These are phyloP conservation scores for Lissonota sp. DNA, from an alignment of 2,888 invertebrate genomes.

Conservation along the genomic window DNA sequence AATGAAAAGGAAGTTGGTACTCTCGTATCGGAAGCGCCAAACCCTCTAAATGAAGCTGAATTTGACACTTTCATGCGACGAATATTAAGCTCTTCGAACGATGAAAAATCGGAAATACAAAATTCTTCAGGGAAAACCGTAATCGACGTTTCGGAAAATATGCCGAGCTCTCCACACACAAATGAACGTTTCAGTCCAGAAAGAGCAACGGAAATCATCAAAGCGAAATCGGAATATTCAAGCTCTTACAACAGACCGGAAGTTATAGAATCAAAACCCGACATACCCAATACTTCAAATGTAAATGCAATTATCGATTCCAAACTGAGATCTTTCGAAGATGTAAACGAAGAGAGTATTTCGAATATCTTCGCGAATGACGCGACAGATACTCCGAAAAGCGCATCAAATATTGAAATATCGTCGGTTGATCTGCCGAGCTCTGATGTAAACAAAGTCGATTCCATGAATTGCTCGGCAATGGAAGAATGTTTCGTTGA, in stretches of 20 bases:
- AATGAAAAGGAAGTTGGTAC: slow-evolving; percentile 3
- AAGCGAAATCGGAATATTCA: background rate
- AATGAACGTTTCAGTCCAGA: too few relatives aligned
- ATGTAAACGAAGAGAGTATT: background rate
- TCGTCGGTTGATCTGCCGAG: background rate
- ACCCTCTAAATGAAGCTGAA: background rate
- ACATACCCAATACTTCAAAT: background rate
- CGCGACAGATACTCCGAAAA: background rate
- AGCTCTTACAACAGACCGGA: background rate
- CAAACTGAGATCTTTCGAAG: background rate
- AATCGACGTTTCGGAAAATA: background rate
- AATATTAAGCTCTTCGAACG: too few relatives aligned
- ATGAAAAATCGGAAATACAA: too few relatives aligned
- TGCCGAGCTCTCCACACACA: too few relatives aligned
- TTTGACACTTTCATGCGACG: background rate
- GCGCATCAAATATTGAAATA: background rate
- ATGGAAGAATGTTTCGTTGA: background rate
- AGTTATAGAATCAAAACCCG: background rate
- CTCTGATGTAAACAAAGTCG: background rate
- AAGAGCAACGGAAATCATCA: background rate
- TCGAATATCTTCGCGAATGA: background rate
- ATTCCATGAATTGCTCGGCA: background rate
- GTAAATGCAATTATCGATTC: background rate
- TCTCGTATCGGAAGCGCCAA: background rate
- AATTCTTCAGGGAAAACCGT: background rate